These are phyloP conservation scores for Sprattus sprattus DNA, from an alignment of 2,113 vertebrate genomes.

Conservation along the genomic window DNA sequence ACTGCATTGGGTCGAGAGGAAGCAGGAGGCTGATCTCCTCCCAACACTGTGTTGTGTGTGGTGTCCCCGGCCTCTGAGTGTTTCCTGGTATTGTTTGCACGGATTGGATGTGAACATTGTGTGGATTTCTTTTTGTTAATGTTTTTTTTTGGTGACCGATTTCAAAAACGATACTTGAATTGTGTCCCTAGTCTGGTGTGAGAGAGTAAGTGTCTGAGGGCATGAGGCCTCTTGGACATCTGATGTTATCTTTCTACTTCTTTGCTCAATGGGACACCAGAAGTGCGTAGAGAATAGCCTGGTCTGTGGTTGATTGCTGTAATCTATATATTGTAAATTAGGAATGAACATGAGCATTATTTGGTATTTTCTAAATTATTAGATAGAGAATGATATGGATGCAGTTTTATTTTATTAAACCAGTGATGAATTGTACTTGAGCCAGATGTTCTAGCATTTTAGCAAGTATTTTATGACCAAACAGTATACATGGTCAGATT, in stretches of 20 bases:
- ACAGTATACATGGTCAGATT: background rate
- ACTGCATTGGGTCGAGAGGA: too few relatives aligned
- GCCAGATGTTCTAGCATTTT: background rate
- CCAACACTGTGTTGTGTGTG: background rate
- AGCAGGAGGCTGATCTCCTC: too few relatives aligned
- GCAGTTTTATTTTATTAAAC: constrained; percentile 15
- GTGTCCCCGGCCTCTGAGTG: background rate
- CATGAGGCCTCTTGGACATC: background rate
- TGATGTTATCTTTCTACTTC: constrained; percentile 46
- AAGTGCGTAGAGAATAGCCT: background rate
- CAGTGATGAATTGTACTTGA: constrained; percentile 13
- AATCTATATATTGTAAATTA: constrained; percentile 23
- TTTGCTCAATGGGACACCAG: constrained; percentile 30
- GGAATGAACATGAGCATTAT: background rate
- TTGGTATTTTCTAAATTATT: constrained; percentile 16
- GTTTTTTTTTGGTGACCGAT: background rate
- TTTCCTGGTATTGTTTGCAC: background rate
- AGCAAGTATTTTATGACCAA: background rate
- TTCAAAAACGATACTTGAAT: constrained; percentile 28
- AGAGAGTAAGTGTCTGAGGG: background rate
- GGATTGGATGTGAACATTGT: background rate
- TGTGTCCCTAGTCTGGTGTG: background rate
- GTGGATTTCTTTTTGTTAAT: background rate
- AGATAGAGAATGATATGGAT: background rate
- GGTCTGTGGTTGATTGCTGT: constrained; percentile 31